Base-by-base conservation (phyloP, 1,140 invertebrate genomes). In the Panagrolaimus sp. region DNA sequence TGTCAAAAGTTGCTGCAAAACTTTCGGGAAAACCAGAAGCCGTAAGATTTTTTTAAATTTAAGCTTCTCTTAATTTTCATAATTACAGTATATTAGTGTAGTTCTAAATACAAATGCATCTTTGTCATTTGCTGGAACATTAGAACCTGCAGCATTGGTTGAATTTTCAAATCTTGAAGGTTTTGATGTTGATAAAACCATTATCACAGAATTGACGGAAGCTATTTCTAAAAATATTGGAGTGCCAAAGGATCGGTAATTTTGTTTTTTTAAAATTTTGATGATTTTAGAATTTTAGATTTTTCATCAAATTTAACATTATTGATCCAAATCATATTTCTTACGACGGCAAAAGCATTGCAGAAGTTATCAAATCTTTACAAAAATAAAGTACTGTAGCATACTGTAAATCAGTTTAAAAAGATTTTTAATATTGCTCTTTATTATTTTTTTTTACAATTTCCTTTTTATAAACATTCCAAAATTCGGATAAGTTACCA, bases 271-370 rank as follows among this genome's bases (percentile, higher is more conserved):
- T 17, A 3, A 21, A 24, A 21, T 26, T 58, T n/a, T n/a, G n/a
- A n/a, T n/a, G n/a, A n/a, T n/a, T n/a, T n/a, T n/a, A n/a, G n/a
- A 58, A 4, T 58, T 58, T 58, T 28, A 58, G 52, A 21, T 58
- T 58, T 28, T 58, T 26, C 52, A 21, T 58, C 17, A 58, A 58
- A 14, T 28, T 58, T 2, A 58, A 38, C 7, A 38, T 38, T 38
- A 38, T 38, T 7, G 7, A 38, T 38, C 32, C 32, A 38, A 38
- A 38, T 38, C 32, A 38, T 38, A 38, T 38, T 38, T 38, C 32
- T 38, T 7, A 38, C 32, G 32, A 38, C 7, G 32, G 32, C 2
- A 2, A 38, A 38, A 38, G 2, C 7, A 7, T 38, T 38, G 32
- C 32, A 38, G 32, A 38, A 38, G 2, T 38, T 4, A 38, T 38